phyloP scores from a whole-genome alignment of 2,797 vertebrate genomes.

The Toxotes lorentzi region DNA sequence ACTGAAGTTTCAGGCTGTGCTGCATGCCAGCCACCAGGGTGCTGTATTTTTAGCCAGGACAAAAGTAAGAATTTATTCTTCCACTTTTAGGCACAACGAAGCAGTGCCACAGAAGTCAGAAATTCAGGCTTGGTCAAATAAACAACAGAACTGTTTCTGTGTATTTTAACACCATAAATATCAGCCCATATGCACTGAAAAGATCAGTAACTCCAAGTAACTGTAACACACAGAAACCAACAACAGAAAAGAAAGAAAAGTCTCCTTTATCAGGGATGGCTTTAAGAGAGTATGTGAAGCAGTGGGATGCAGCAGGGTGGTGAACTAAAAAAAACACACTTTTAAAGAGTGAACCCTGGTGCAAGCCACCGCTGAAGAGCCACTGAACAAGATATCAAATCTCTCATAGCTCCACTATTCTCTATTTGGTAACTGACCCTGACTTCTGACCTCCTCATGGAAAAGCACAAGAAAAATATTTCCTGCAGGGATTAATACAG shows the following conservation, averaged over 20 bases:
- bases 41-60: constrained; percentile 76
- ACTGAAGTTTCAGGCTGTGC: constrained; percentile 65
- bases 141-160: neutral
- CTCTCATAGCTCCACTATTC: constrained; percentile 19
- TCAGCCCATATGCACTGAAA: neutral
- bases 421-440: constrained; percentile 13
- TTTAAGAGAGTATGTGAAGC: neutral
- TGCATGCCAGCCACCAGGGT: constrained; percentile 59
- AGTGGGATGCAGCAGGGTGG: neutral
- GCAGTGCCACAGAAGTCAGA: constrained; percentile 15
- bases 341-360: constrained; percentile 7
- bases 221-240: constrained; percentile 12
- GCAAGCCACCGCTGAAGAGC: neutral
- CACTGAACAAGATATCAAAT: constrained; percentile 27
- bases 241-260: neutral
- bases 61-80: constrained; percentile 60
- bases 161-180: neutral
- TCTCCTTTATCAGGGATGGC: neutral
- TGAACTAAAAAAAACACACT: neutral
- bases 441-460: constrained; percentile 22
- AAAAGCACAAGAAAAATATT: constrained; percentile 51
- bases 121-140: constrained; percentile 20
- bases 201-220: neutral
- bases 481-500: constrained; percentile 44
- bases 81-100: constrained; percentile 42